Evolutionary conservation across 2,888 invertebrate genomes (phyloP).

Genomic region (Ceraclea dissimilis): DNA sequence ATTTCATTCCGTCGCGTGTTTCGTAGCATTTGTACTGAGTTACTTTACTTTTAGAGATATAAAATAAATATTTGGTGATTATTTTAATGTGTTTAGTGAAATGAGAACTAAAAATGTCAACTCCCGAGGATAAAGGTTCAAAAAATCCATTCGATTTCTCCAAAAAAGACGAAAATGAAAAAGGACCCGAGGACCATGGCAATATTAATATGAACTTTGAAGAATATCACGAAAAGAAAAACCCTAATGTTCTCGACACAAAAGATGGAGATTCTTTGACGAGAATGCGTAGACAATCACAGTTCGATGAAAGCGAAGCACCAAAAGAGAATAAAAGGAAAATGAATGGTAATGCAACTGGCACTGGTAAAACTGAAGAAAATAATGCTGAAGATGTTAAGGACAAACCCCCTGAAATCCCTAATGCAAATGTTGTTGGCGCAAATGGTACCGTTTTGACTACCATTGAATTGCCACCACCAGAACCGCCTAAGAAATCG

Average conservation of each 20-base stretch:
- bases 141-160: not conserved
- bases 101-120: not conserved
- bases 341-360: not conserved
- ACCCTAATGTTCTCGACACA: not conserved
- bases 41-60: too few species aligned
- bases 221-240: not conserved
- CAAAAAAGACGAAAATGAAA: not conserved
- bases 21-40: too few species aligned
- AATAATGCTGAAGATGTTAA: not conserved
- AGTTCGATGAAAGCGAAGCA: not conserved
- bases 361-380: not conserved
- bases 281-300: not conserved
- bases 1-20: too few species aligned
- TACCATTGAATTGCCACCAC: not conserved
- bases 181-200: not conserved
- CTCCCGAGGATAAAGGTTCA: not conserved
- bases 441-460: not conserved
- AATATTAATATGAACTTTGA: not conserved
- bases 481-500: conserved; percentile 29
- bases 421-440: too few species aligned
- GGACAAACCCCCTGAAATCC: not conserved
- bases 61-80: too few species aligned
- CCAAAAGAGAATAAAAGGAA: not conserved
- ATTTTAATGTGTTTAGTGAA: not conserved
- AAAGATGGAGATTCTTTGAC: not conserved